Evolutionary conservation across 2,888 invertebrate genomes (phyloP).

Genomic region (Synergus gifuensis): DNA sequence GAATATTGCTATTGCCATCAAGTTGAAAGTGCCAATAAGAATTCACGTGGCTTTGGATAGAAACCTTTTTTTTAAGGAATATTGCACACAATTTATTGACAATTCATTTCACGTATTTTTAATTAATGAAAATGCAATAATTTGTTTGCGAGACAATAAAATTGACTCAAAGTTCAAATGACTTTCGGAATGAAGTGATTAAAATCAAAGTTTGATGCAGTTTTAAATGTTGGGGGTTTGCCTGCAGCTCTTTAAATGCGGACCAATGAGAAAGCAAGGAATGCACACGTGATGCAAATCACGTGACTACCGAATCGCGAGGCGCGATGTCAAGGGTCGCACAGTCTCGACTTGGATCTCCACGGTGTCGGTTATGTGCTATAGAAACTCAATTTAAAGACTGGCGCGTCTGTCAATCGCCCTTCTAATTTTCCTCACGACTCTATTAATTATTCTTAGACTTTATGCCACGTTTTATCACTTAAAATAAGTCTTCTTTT

Average conservation of each 20-base stretch:
- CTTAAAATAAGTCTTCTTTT: neutral
- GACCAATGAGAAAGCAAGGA: neutral
- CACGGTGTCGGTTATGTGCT: conserved; percentile 15
- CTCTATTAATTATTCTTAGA: neutral
- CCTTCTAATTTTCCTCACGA: neutral
- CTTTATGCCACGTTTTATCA: neutral
- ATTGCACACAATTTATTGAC: no score
- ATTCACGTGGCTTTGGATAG: no score
- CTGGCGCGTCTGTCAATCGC: neutral
- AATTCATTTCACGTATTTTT: no score
- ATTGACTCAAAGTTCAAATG: neutral
- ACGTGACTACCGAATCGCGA: conserved; percentile 30
- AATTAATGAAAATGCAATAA: no score
- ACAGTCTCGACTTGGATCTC: conserved; percentile 26
- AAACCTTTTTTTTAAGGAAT: no score
- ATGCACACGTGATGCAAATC: conserved; percentile 16
- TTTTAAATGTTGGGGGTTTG: conserved; percentile 22
- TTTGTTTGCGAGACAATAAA: no score
- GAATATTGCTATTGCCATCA: no score
- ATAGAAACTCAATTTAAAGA: neutral
- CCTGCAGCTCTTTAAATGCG: conserved; percentile 19
- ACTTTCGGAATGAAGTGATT: neutral
- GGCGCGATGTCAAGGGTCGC: conserved; percentile 41
- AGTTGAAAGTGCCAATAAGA: no score
- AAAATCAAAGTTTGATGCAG: conserved; percentile 22